These are phyloP conservation scores for Dolichopus griseipennis DNA, from an alignment of 2,888 invertebrate genomes.

Conservation along the genomic window DNA sequence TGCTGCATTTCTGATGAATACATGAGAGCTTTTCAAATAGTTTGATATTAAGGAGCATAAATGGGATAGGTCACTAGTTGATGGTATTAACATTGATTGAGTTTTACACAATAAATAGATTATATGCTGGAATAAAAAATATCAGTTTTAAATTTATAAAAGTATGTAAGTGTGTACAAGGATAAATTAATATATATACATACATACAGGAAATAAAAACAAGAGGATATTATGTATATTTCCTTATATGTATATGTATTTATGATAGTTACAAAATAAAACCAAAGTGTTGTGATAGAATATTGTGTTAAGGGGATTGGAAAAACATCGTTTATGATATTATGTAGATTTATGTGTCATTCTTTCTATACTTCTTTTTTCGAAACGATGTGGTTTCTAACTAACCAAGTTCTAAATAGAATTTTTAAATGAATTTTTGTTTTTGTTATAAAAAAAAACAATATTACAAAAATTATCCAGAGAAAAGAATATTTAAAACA, in stretches of 20 bases:
- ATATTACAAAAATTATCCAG: not conserved
- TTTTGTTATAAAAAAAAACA: not conserved
- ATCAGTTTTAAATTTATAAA: not conserved
- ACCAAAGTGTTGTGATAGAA: too few species aligned
- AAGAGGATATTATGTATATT: too few species aligned
- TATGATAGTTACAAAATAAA: too few species aligned
- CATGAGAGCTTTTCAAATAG: conserved; percentile 43
- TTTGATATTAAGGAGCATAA: conserved; percentile 39
- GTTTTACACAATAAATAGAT: conserved; percentile 44
- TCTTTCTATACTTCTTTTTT: not conserved
- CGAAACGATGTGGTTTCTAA: not conserved
- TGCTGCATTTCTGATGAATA: conserved; percentile 42
- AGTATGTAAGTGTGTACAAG: too few species aligned
- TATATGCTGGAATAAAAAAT: conserved; percentile 32
- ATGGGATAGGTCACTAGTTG: conserved; percentile 37
- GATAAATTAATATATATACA: too few species aligned
- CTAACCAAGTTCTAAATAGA: not conserved
- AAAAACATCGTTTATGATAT: too few species aligned
- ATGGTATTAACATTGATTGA: conserved; percentile 41
- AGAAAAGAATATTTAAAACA: not conserved
- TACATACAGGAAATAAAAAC: too few species aligned
- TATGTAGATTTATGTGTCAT: not conserved
- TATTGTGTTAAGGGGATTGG: too few species aligned
- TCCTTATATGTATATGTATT: too few species aligned
- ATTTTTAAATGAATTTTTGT: not conserved